Conservation (phyloP, 2,113 vertebrate species). For the Pachycephala philippinensis region DNA sequence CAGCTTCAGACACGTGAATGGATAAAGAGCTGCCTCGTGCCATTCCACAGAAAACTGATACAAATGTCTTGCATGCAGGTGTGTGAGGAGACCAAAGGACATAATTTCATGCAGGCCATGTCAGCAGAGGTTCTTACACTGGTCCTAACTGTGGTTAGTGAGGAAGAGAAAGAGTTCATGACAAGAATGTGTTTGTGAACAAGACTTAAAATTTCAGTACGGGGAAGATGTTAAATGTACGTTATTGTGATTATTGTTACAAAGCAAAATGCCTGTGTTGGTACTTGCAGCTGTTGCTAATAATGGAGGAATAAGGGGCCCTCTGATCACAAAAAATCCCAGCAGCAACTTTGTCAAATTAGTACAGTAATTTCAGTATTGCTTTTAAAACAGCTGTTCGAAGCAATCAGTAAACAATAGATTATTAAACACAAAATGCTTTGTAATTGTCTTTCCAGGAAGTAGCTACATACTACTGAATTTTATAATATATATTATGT, state of each 20-base stretch:
- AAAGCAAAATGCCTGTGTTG: background rate
- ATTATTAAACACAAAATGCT: background rate
- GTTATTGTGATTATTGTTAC: background rate
- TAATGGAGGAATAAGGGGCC: background rate
- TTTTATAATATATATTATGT: background rate
- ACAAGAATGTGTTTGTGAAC: background rate
- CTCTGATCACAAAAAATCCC: background rate
- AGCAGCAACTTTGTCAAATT: background rate
- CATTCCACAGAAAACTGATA: background rate
- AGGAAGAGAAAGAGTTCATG: background rate
- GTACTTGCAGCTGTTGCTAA: background rate
- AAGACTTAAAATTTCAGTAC: background rate
- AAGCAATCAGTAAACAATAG: background rate
- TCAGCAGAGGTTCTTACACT: background rate
- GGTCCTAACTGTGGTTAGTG: background rate
- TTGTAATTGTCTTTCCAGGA: background rate
- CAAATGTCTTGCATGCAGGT: background rate
- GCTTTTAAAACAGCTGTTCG: background rate
- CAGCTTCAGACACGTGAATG: background rate
- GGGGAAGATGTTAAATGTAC: background rate
- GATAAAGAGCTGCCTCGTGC: background rate
- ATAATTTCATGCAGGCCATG: background rate
- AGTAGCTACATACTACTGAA: background rate
- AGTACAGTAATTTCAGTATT: background rate
- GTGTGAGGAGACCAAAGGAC: background rate